phyloP scores from a whole-genome alignment of 2,113 vertebrate genomes.

The rabbit (Oryctolagus cuniculus) region DNA sequence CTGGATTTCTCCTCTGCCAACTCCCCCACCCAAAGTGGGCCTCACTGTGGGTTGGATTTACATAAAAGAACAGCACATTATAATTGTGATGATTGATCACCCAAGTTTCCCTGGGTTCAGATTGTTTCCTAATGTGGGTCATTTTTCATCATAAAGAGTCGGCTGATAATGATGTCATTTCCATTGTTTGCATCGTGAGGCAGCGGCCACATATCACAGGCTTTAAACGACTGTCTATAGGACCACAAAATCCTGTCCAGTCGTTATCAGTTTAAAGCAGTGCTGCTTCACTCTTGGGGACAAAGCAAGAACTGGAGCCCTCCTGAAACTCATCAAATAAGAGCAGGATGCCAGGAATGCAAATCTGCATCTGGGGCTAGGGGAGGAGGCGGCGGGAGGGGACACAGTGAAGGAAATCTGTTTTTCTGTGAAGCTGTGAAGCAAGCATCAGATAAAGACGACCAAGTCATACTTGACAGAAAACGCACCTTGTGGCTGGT shows the following conservation, averaged over 20 bases:
- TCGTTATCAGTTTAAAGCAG: slow-evolving; percentile 87
- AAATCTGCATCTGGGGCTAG: slow-evolving; percentile 74
- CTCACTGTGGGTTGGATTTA: slow-evolving; percentile 78
- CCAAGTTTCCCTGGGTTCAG: slow-evolving; percentile 83
- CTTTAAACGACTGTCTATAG: slow-evolving; percentile 86
- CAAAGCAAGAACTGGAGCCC: slow-evolving; percentile 82
- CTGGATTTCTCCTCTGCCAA: slow-evolving; percentile 64
- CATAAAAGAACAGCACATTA: slow-evolving; percentile 82
- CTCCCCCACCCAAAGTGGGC: slow-evolving; percentile 65
- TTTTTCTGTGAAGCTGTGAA: slow-evolving; percentile 73
- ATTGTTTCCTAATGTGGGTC: slow-evolving; percentile 86
- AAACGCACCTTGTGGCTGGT: slow-evolving; percentile 83
- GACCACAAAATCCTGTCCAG: slow-evolving; percentile 81
- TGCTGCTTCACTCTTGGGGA: slow-evolving; percentile 86
- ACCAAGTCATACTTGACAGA: slow-evolving; percentile 80
- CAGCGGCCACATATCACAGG: slow-evolving; percentile 82
- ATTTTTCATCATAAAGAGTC: slow-evolving; percentile 87
- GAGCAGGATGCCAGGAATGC: slow-evolving; percentile 80
- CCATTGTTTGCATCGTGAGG: slow-evolving; percentile 86
- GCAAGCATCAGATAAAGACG: slow-evolving; percentile 83
- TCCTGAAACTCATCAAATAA: slow-evolving; percentile 82
- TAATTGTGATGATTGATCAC: slow-evolving; percentile 85
- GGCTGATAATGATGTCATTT: slow-evolving; percentile 88
- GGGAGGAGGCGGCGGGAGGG: neutral
- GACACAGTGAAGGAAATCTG: slow-evolving; percentile 42